phyloP scores from a whole-genome alignment of 2,888 invertebrate species.

The Mermis nigrescens region DNA sequence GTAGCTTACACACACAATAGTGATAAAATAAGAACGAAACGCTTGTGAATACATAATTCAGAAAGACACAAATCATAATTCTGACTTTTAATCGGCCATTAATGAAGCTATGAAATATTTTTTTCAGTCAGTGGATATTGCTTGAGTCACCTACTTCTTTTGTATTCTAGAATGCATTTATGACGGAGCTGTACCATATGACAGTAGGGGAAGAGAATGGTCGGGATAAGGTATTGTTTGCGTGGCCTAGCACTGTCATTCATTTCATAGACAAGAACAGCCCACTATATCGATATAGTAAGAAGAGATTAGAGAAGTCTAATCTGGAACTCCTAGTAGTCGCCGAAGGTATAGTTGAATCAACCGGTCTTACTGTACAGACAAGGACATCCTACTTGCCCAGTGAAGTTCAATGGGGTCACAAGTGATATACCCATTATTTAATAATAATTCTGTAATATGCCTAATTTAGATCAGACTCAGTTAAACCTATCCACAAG shows the following conservation, averaged over 20 bases:
- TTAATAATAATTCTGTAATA: too few relatives aligned
- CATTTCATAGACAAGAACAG: conserved; percentile 2
- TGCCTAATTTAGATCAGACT: too few relatives aligned
- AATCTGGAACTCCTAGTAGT: background rate
- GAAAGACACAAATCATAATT: too few relatives aligned
- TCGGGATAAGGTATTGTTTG: background rate
- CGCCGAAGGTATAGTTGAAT: conserved; percentile 4
- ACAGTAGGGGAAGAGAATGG: conserved; percentile 1
- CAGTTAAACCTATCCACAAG: too few relatives aligned
- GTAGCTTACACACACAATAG: too few relatives aligned
- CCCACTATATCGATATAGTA: background rate
- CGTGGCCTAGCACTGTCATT: background rate
- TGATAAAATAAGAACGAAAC: too few relatives aligned
- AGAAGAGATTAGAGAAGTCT: background rate
- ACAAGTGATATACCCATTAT: background rate
- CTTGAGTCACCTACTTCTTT: too few relatives aligned
- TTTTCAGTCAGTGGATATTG: too few relatives aligned
- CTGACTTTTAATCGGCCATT: too few relatives aligned
- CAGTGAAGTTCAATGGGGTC: background rate
- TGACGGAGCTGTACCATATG: background rate
- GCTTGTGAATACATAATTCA: too few relatives aligned
- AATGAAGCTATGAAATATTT: too few relatives aligned
- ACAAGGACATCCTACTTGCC: conserved; percentile 1
- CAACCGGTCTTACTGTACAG: background rate
- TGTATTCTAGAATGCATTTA: too few relatives aligned